Evolutionary conservation across 2,113 vertebrate species (phyloP).

Genomic region (Eira barbara): DNA sequence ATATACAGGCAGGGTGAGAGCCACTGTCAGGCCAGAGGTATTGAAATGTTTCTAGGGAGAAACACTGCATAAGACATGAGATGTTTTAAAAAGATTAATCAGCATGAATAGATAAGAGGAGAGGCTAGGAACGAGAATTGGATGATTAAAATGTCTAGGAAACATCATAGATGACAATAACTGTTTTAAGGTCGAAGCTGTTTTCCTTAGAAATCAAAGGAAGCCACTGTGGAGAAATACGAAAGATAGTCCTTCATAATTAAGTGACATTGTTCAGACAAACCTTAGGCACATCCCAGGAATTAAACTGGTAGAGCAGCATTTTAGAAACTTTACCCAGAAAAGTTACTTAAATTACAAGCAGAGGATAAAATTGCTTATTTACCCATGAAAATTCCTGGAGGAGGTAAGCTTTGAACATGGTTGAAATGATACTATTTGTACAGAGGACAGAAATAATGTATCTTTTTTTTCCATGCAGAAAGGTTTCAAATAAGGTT

Average conservation of each 20-base stretch:
- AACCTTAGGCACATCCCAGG: neutral
- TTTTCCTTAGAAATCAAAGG: neutral
- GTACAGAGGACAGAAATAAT: neutral
- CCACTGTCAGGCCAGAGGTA: neutral
- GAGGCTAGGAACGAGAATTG: neutral
- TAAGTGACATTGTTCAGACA: neutral
- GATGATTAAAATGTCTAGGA: slow-evolving; percentile 23
- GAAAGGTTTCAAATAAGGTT: neutral
- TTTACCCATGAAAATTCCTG: neutral
- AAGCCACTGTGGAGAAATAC: neutral
- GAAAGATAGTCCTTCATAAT: neutral
- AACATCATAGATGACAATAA: slow-evolving; percentile 37
- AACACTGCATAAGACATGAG: slow-evolving; percentile 45
- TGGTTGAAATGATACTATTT: neutral
- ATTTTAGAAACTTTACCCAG: neutral
- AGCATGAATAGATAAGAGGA: neutral
- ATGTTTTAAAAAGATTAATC: slow-evolving; percentile 50
- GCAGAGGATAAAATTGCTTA: neutral
- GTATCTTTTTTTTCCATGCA: neutral
- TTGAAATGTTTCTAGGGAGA: slow-evolving; percentile 13
- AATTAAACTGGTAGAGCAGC: neutral
- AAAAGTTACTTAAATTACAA: neutral
- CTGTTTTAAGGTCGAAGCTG: neutral
- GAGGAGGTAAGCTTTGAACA: neutral
- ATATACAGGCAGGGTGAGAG: neutral